These are phyloP conservation scores for Vanessa cardui DNA, from an alignment of 2,888 invertebrate species.

Conservation along the genomic window DNA sequence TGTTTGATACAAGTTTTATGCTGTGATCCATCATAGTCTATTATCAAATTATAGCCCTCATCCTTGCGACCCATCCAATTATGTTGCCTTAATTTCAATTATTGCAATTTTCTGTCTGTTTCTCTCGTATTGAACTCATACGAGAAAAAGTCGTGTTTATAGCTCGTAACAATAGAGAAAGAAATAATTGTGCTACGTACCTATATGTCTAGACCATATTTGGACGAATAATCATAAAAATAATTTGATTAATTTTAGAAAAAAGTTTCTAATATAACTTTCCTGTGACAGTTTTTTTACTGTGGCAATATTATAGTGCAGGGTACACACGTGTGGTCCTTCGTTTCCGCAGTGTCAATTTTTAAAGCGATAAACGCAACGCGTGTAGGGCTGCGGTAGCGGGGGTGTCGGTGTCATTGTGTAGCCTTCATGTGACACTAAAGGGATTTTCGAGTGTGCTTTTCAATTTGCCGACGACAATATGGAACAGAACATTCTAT, in stretches of 20 bases:
- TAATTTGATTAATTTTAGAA: no score
- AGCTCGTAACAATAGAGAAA: no score
- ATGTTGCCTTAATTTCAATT: slow-evolving; percentile 46
- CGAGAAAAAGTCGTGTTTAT: background rate
- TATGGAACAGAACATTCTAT: slow-evolving; percentile 46
- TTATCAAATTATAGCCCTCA: slow-evolving; percentile 48
- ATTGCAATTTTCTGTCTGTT: slow-evolving; percentile 40
- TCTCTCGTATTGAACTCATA: slow-evolving; percentile 10
- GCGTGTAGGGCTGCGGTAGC: slow-evolving; percentile 17
- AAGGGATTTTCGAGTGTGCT: slow-evolving; percentile 81
- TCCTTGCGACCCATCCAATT: slow-evolving; percentile 47
- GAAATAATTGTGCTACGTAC: no score
- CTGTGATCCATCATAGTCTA: slow-evolving; percentile 49
- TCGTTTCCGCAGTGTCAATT: slow-evolving; percentile 52
- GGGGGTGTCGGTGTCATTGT: slow-evolving; percentile 63
- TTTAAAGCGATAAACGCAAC: slow-evolving; percentile 47
- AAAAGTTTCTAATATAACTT: slow-evolving; percentile 5
- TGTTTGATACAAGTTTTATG: slow-evolving; percentile 36
- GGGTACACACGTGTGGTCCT: slow-evolving; percentile 42
- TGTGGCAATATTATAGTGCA: slow-evolving; percentile 13
- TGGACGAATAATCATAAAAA: no score
- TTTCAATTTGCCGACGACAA: slow-evolving; percentile 74
- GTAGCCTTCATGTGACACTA: slow-evolving; percentile 69
- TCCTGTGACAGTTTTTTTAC: slow-evolving; percentile 26
- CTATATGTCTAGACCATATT: no score